A percentile compares a stretch with the other conserved stretches of the same genome.
Conservation (phyloP, 2,797 vertebrate species). For the Tragopan temminckii region DNA sequence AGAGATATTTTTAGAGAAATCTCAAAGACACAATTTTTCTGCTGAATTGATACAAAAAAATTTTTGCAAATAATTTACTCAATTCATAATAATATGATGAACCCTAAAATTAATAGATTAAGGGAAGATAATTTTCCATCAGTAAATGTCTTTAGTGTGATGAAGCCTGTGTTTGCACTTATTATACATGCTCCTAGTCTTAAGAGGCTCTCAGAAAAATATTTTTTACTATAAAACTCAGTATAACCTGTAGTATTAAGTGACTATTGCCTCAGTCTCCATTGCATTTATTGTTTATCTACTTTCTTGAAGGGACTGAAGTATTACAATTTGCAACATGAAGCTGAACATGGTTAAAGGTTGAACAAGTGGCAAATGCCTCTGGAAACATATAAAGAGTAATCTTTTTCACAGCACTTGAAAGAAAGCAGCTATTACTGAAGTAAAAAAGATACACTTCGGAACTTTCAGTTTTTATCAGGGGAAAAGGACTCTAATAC, state of each 20-base stretch:
- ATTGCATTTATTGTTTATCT: background rate
- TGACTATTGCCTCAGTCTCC: background rate
- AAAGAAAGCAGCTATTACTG: background rate
- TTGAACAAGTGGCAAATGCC: background rate
- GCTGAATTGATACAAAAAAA: background rate
- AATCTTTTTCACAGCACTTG: background rate
- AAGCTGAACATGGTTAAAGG: background rate
- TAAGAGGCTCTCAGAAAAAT: background rate
- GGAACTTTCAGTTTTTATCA: background rate
- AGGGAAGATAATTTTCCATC: background rate
- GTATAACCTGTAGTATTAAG: background rate
- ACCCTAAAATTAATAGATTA: background rate
- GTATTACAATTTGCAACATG: background rate
- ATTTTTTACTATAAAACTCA: background rate
- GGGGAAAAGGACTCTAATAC: background rate
- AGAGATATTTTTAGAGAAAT: background rate
- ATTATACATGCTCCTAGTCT: background rate
- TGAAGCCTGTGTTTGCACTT: background rate
- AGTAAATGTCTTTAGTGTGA: background rate
- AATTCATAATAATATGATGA: background rate
- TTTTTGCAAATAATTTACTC: background rate
- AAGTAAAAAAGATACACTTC: background rate
- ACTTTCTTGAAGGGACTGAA: background rate
- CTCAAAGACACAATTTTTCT: background rate
- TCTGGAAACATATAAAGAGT: background rate